Evolutionary conservation across 2,888 invertebrate genomes (phyloP).

Genomic region (Calephelis perditalis): DNA sequence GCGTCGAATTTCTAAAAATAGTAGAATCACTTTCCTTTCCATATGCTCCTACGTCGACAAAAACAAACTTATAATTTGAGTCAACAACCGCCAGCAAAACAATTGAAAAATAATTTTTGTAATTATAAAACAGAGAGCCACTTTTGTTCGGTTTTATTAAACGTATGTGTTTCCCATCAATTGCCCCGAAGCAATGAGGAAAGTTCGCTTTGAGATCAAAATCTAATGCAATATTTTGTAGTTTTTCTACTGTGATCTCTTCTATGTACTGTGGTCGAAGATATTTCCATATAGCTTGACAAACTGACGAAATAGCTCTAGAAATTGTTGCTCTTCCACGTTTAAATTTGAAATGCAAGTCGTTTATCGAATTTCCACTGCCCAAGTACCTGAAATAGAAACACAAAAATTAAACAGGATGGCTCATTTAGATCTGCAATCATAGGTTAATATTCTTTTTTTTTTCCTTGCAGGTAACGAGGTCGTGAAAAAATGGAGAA

Average conservation of each 20-base stretch:
- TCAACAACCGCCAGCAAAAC: constrained; percentile 32
- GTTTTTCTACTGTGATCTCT: constrained; percentile 28
- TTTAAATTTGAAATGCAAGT: constrained; percentile 33
- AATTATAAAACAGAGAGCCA: constrained; percentile 33
- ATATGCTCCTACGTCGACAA: constrained; percentile 33
- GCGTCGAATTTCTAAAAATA: constrained; percentile 31
- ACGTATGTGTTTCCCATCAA: constrained; percentile 32
- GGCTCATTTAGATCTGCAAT: constrained; percentile 22
- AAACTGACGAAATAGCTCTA: constrained; percentile 28
- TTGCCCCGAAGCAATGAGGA: constrained; percentile 18
- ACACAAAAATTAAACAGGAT: constrained; percentile 27
- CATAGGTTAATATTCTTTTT: constrained; percentile 19
- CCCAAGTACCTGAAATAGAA: constrained; percentile 29
- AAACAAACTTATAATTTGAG: constrained; percentile 34
- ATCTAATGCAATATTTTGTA: constrained; percentile 29
- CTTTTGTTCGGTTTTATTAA: constrained; percentile 29
- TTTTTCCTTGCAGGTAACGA: constrained; percentile 34
- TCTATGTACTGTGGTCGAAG: constrained; percentile 27
- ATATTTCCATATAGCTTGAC: constrained; percentile 30
- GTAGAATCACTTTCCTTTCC: constrained; percentile 32
- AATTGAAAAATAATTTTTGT: constrained; percentile 31
- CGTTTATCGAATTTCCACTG: constrained; percentile 32
- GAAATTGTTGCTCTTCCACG: constrained; percentile 24
- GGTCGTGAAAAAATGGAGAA: constrained; percentile 34
- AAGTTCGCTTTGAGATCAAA: constrained; percentile 26